Conservation (phyloP, 2,797 vertebrate species). For the Mycteria americana region DNA sequence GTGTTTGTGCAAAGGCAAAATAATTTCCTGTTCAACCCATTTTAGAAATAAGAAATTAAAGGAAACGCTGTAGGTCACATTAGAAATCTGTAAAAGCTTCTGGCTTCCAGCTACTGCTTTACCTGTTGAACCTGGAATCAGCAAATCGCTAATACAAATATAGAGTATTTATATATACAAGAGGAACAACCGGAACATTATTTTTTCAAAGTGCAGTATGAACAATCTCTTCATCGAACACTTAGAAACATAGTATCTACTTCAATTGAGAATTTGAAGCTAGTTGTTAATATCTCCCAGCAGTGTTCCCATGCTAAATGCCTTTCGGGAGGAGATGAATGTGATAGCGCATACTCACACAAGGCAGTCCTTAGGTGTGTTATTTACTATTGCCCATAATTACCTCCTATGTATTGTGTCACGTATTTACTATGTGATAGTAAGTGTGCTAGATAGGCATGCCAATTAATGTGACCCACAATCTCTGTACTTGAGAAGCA, state of each 20-base stretch:
- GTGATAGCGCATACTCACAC: not conserved
- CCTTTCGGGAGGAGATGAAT: not conserved
- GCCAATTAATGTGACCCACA: not conserved
- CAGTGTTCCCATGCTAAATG: not conserved
- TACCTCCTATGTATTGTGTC: not conserved
- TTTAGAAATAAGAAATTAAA: conserved; percentile 8
- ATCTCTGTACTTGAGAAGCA: not conserved
- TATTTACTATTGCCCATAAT: not conserved
- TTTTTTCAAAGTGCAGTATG: not conserved
- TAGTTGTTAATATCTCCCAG: not conserved
- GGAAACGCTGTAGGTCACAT: not conserved
- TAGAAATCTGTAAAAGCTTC: not conserved
- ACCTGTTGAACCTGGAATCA: not conserved
- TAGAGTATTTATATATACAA: not conserved
- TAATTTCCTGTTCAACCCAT: conserved; percentile 7
- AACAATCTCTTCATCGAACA: not conserved
- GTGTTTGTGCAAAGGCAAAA: not conserved
- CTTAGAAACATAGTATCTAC: not conserved
- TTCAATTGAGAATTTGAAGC: not conserved
- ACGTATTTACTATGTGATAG: not conserved
- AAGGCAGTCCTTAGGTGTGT: not conserved
- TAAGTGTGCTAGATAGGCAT: not conserved
- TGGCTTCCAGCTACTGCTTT: not conserved
- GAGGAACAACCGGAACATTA: not conserved
- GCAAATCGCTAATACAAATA: not conserved